Evolutionary conservation across 1,140 invertebrate species (phyloP).

Genomic region (Zaprionus nigranus): DNA sequence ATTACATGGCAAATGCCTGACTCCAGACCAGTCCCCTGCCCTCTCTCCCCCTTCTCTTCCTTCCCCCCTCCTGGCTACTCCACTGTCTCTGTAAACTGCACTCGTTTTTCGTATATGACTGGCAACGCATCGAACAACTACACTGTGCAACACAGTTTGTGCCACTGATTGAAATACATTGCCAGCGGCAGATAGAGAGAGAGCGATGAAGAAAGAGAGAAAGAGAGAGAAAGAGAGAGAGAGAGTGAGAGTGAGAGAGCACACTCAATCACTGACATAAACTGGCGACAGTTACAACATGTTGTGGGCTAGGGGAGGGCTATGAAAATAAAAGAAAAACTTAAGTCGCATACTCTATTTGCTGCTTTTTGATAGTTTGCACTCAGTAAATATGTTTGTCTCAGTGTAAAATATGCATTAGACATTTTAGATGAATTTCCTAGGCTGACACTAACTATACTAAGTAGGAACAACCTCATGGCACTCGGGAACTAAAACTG

Average conservation of each 20-base stretch:
- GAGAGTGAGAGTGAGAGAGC: background rate
- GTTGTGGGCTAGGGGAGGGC: rapidly evolving
- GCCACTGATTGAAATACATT: slow-evolving; percentile 23
- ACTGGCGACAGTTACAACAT: too few relatives aligned
- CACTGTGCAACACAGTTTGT: slow-evolving; percentile 52
- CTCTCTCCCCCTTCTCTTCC: background rate
- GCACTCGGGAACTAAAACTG: background rate
- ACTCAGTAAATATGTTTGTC: background rate
- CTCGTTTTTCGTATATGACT: background rate
- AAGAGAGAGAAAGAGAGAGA: background rate
- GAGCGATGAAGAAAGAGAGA: background rate
- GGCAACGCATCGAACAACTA: slow-evolving; percentile 66
- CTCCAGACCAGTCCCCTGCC: slow-evolving; percentile 1
- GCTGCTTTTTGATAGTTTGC: background rate
- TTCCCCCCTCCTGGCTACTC: background rate
- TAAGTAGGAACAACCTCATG: background rate
- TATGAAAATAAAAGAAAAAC: background rate
- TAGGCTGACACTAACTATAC: too few relatives aligned
- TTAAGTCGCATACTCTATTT: background rate
- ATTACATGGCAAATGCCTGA: slow-evolving; percentile 78
- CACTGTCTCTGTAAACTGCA: background rate
- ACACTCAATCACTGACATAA: too few relatives aligned
- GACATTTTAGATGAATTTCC: background rate
- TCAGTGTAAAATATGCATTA: background rate
- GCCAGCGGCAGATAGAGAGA: background rate